phyloP scores from a whole-genome alignment of 1,140 invertebrate species.

The Spodoptera litura region DNA sequence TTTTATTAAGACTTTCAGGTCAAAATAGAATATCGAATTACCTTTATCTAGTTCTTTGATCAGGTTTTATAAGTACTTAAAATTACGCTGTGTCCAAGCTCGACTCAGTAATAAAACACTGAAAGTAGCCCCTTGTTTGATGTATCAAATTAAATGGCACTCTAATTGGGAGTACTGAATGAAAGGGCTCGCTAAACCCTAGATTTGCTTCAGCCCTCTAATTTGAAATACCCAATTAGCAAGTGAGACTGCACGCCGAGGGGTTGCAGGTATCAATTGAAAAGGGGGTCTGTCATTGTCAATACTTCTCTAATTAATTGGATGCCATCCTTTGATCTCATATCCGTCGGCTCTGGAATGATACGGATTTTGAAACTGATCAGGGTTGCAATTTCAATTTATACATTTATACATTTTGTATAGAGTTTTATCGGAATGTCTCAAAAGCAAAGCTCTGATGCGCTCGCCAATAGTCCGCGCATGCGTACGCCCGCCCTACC shows the following conservation, averaged over 20 bases:
- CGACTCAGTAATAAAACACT: not conserved
- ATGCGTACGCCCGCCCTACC: too few species aligned
- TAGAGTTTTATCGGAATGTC: too few species aligned
- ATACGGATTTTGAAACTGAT: not conserved
- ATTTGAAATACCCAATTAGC: constrained; percentile 6
- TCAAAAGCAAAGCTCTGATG: too few species aligned
- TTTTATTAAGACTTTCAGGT: too few species aligned
- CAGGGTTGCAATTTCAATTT: not conserved
- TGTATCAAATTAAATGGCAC: constrained; percentile 6
- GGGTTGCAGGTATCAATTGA: not conserved
- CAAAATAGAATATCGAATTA: not conserved
- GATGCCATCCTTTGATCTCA: constrained; percentile 4
- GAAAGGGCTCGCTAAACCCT: constrained; percentile 8
- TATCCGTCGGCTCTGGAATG: not conserved
- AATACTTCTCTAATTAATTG: constrained; percentile 11
- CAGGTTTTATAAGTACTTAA: not conserved
- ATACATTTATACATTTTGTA: too few species aligned
- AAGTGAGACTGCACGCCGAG: not conserved
- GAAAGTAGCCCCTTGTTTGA: not conserved
- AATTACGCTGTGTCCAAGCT: not conserved
- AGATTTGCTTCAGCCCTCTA: constrained; percentile 9
- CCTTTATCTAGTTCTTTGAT: not conserved
- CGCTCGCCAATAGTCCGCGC: too few species aligned
- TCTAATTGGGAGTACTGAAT: constrained; percentile 5
- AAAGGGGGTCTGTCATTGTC: not conserved